Conservation (phyloP, 37 sponge, comb jelly and placozoan genomes). For the Oopsacas minuta region DNA sequence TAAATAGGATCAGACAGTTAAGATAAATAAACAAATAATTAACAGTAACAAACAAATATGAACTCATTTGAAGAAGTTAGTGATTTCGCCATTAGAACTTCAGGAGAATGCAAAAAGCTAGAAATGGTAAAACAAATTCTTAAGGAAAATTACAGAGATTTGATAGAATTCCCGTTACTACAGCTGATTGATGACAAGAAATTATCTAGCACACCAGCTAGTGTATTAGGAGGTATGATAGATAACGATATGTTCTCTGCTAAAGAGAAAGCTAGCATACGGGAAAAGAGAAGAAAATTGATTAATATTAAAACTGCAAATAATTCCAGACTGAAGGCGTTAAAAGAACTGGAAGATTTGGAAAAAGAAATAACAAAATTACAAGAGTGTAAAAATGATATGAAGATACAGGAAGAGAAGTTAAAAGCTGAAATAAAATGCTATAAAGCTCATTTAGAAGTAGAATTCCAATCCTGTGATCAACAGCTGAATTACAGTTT, state of each 20-base stretch:
- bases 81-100: no score
- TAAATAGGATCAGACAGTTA: no score
- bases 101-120: neutral
- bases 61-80: no score
- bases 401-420: neutral
- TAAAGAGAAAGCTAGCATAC: neutral
- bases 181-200: neutral
- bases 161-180: neutral
- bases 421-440: neutral
- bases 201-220: neutral
- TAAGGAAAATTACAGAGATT: neutral
- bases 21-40: no score
- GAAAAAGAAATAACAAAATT: neutral
- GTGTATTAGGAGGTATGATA: neutral
- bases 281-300: neutral
- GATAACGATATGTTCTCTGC: neutral
- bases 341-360: neutral
- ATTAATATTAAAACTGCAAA: slow-evolving; percentile 2
- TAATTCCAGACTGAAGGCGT: neutral
- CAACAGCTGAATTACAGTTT: neutral
- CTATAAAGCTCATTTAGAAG: neutral
- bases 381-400: neutral
- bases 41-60: no score
- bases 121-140: neutral
- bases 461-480: neutral